These are phyloP conservation scores for Hydroisotoma schaefferi DNA, from an alignment of 2,888 invertebrate genomes.

Conservation along the genomic window DNA sequence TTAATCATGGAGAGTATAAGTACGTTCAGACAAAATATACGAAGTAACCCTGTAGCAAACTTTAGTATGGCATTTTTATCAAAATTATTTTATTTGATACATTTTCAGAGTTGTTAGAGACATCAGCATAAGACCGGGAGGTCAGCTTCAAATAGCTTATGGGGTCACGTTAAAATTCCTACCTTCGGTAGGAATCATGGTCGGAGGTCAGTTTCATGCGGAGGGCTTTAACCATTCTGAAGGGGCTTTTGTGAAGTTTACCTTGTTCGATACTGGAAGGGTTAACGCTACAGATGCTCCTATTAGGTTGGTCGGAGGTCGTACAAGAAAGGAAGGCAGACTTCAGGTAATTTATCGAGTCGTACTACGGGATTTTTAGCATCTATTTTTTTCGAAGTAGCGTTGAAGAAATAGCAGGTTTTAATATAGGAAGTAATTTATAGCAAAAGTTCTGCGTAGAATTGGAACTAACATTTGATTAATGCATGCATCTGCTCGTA, in stretches of 20 bases:
- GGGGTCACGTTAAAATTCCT: slow-evolving; percentile 86
- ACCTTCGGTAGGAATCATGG: slow-evolving; percentile 91
- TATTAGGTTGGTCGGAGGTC: slow-evolving; percentile 77
- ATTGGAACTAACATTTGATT: not conserved
- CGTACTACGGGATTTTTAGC: no score
- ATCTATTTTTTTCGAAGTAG: not conserved
- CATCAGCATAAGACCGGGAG: slow-evolving; percentile 90
- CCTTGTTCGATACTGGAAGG: slow-evolving; percentile 46
- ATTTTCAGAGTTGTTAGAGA: slow-evolving; percentile 73
- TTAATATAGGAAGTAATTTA: not conserved
- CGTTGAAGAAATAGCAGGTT: not conserved
- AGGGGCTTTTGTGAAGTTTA: slow-evolving; percentile 47
- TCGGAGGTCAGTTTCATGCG: slow-evolving; percentile 85
- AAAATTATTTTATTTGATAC: not conserved
- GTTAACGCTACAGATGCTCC: slow-evolving; percentile 64
- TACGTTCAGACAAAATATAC: slow-evolving; percentile 15
- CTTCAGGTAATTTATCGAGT: slow-evolving; percentile 59
- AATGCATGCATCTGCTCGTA: no score
- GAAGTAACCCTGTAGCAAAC: no score
- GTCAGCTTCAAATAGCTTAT: slow-evolving; percentile 78
- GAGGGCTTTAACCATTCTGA: slow-evolving; percentile 48
- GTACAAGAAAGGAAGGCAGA: slow-evolving; percentile 77
- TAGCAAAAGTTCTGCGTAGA: not conserved
- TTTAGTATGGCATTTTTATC: not conserved
- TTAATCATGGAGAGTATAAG: slow-evolving; percentile 73